Percentiles rank a stretch among this genome's conserved stretches.
phyloP scores from a whole-genome alignment of 2,113 vertebrate genomes.

The Centropristis striata region DNA sequence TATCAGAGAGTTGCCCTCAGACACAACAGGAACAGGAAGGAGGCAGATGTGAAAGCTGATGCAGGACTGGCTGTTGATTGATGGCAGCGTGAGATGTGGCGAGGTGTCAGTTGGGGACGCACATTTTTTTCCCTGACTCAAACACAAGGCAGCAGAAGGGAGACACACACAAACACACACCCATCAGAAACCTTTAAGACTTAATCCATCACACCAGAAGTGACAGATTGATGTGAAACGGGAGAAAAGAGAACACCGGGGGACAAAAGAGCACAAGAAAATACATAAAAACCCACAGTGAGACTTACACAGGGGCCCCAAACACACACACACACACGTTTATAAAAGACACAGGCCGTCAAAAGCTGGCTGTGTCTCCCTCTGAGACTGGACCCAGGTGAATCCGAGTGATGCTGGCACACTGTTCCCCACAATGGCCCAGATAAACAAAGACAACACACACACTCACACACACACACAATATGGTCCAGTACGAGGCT shows the following conservation, averaged over 20 bases:
- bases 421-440: slow-evolving; percentile 52
- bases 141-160: slow-evolving; percentile 51
- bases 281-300: slow-evolving; percentile 33
- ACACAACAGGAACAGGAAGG: slow-evolving; percentile 1
- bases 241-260: slow-evolving; percentile 21
- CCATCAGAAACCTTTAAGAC: slow-evolving; percentile 66
- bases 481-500: slow-evolving; percentile 50
- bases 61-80: slow-evolving; percentile 54
- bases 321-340: slow-evolving; percentile 16
- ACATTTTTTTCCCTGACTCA: slow-evolving; percentile 60
- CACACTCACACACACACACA: slow-evolving; percentile 38
- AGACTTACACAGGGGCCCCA: slow-evolving; percentile 23
- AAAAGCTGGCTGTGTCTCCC: slow-evolving; percentile 46
- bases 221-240: slow-evolving; percentile 50
- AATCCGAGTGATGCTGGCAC: slow-evolving; percentile 60
- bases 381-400: slow-evolving; percentile 69
- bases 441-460: slow-evolving; percentile 63
- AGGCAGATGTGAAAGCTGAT: slow-evolving; percentile 30
- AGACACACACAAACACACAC: slow-evolving; percentile 36
- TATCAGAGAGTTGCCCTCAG: slow-evolving; percentile 17
- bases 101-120: slow-evolving; percentile 58
- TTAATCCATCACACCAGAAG: slow-evolving; percentile 71
- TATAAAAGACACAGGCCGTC: slow-evolving; percentile 23
- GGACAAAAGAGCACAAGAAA: slow-evolving; percentile 15
- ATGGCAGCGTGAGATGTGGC: slow-evolving; percentile 58